Base-by-base conservation (phyloP, 2,888 invertebrate genomes). In the Frankliniella fusca region DNA sequence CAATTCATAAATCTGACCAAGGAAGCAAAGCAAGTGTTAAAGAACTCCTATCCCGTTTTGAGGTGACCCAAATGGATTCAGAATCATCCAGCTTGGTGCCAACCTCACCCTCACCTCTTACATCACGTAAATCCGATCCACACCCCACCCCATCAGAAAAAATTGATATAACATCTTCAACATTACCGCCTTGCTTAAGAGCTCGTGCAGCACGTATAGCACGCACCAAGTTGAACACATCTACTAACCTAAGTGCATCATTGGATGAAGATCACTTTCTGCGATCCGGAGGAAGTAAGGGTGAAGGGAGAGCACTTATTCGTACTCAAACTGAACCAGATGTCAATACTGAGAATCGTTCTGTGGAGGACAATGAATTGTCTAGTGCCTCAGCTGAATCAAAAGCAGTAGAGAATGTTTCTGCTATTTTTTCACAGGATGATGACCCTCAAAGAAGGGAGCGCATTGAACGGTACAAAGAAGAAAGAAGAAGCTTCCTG, bases 381-480 rank as follows among this genome's bases (percentile, higher is more conserved):
- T 27, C 23, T 23, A 12, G 12, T 27, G 12, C 70, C 23, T 76
- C 70, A 27, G 12, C 70, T 27, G 70, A 76, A 27, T 76, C 70
- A n/a, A 76, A 76, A 23, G 27, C 27, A 27, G 9, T 23, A 12
- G 70, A 76, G 27, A 76, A 76, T 76, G 27, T 10, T 10, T 76
- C 23, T 27, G 27, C 70, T 27, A 23, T 76, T 9, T 76, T 76
- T 76, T 76, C 70, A 27, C 70, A 76, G 27, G 70, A 76, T 76
- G 70, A 76, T 76, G 70, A 81, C 27, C 50, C 81, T 0, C 86
- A 87, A 38, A 87, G 88, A 84, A 89, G 96, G 80, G 96, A 96
- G 86, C 89, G 96, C 80, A 95, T 97, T 84, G 96, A 97, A 88
- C 94, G 94, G 87, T 97, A 96, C 87, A 97, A 97, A 88, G 95